Base-by-base conservation (phyloP, 2,888 invertebrate genomes). In the Pristionchus fissidentatus region DNA sequence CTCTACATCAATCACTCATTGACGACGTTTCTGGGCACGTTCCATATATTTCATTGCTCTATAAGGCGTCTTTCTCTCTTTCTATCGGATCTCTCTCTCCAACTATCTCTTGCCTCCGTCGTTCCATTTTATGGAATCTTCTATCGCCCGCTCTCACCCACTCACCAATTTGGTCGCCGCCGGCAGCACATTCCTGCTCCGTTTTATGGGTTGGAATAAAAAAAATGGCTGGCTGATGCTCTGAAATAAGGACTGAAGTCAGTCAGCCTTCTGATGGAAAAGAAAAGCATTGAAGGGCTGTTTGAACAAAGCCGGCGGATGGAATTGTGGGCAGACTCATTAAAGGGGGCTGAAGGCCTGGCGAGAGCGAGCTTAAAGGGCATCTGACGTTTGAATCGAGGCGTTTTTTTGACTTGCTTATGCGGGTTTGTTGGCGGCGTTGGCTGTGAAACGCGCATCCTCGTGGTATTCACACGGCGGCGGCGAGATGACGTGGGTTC, bases 301-400 rank as follows among this genome's bases (percentile, higher is more conserved):
- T 70, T 70, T 70, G 66, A 70, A 70, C 66, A 70, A n/a, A 70
- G 66, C 62, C 62, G 55, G n/a, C 4, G n/a, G 41, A 35, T n/a
- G n/a, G n/a, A n/a, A n/a, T n/a, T n/a, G n/a, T n/a, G n/a, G 35
- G 66, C 35, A n/a, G 38, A 38, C 66, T 70, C 66, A 70, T 70
- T 70, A 70, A 41, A n/a, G n/a, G 66, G 22, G 0, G 66, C 22
- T n/a, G n/a, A n/a, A n/a, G n/a, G n/a, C n/a, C n/a, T n/a, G n/a
- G n/a, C n/a, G n/a, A 7, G 66, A 41, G 66, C 41, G 66, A 22
- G 66, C 15, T 35, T 70, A 70, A 41, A 70, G 66, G 66, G n/a
- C 38, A 41, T n/a, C 55, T 55, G 55, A 55, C 55, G 55, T 55
- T n/a, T n/a, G n/a, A n/a, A n/a, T n/a, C 22, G 55, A 55, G 13